Evolutionary conservation across 2,113 vertebrate species (phyloP), one percentile per base, ranked within the genome.

Genomic region (Lipophrys pholis): DNA sequence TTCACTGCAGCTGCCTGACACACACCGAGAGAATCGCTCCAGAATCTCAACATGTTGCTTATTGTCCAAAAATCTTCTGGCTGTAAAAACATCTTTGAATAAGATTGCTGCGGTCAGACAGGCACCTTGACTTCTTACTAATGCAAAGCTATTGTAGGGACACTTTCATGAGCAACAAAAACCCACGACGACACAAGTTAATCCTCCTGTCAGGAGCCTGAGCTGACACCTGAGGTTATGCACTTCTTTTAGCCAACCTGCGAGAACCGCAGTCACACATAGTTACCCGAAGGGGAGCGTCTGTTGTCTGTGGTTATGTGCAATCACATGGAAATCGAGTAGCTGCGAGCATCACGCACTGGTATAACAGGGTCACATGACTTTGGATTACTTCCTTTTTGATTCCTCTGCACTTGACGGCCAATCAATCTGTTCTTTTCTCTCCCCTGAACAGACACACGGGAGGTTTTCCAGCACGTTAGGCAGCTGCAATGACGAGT

Each of bases 1-100:
- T 72, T 89, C 88, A 83, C 89, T 94, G 92, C 90, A 92, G 91
- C 94, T 94, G 91, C 91, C 92, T 91, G 83, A 90, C 85, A 67
- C 12, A 72, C 76, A 54, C 73, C 65, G 1, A 65, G 69, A 16
- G 36, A 14, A 49, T 30, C 1, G 8, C 59, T 3, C 40, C 58
- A 49, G 2, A 73, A 71, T 41, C 48, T 42, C 5, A 58, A 58
- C 39, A 0, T 46, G 42, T 60, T 39, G 14, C 67, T 69, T 73
- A 45, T 69, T 58, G 67, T 56, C 11, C 1, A 45, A 62, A 65
- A 80, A 57, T 63, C 7, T 53, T 58, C 39, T 51, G 50, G 55
- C 51, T 43, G 51, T 43, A 57, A 67, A 56, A 45, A 36, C 12
- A 53, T 5, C 30, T 3, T 45, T 39, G 0, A 57, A 42, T 59